Evolutionary conservation across 2,113 vertebrate genomes (phyloP).

Genomic region (Callaeas wilsoni): DNA sequence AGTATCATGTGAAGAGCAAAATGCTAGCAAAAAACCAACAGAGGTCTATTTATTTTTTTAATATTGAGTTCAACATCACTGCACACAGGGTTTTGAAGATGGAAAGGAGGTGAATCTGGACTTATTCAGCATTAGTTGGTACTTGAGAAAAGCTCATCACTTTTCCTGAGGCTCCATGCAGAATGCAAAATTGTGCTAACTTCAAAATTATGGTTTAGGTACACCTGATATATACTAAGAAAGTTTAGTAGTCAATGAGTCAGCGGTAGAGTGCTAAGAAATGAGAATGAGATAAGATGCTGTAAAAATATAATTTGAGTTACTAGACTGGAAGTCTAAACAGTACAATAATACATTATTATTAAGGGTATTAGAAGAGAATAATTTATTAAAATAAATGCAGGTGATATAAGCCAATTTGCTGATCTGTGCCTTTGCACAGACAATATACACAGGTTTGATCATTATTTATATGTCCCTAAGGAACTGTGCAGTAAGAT

Average conservation of each 20-base stretch:
- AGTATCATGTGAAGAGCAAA: neutral
- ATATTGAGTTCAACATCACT: neutral
- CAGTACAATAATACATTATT: neutral
- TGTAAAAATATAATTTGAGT: neutral
- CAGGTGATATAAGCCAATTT: neutral
- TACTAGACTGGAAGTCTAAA: neutral
- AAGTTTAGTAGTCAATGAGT: neutral
- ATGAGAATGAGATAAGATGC: neutral
- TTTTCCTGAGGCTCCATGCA: neutral
- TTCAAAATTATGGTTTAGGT: neutral
- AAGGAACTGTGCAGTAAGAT: neutral
- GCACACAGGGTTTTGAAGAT: neutral
- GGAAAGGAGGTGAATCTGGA: neutral
- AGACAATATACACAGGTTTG: neutral
- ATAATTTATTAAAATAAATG: neutral
- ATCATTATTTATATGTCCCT: neutral
- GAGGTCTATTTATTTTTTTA: neutral
- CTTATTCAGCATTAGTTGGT: neutral
- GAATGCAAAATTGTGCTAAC: neutral
- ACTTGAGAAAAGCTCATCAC: neutral
- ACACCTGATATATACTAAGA: neutral
- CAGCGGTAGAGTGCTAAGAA: neutral
- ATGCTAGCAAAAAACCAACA: neutral
- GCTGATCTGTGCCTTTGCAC: neutral
- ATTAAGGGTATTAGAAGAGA: neutral